Percentiles rank a stretch among this genome's conserved stretches.
Evolutionary conservation across 92 coral and sea anemone genomes (phyloP).

Genomic region (Zoanthus solanderi): DNA sequence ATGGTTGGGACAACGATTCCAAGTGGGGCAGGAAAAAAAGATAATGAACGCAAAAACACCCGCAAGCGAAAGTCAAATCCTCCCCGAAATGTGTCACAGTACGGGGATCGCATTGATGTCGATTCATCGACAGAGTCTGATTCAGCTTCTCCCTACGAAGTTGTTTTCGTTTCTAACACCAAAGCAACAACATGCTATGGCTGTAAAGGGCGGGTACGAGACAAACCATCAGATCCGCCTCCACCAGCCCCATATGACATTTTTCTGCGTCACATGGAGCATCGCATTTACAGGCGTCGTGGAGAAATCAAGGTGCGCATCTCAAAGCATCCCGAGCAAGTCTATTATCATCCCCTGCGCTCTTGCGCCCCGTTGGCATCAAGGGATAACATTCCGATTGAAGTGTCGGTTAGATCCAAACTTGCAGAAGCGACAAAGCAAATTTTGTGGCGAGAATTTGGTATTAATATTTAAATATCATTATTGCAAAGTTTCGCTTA

Average conservation of each 20-base stretch:
- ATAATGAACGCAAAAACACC: slow-evolving; percentile 27
- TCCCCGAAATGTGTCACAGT: slow-evolving; percentile 51
- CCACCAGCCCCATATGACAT: slow-evolving; percentile 73
- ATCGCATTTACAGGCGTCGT: slow-evolving; percentile 52
- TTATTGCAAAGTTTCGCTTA: slow-evolving; percentile 18
- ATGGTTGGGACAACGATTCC: slow-evolving; percentile 57
- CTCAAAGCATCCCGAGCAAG: slow-evolving; percentile 42
- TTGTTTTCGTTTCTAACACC: slow-evolving; percentile 51
- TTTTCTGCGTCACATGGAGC: slow-evolving; percentile 57
- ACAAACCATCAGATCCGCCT: slow-evolving; percentile 58
- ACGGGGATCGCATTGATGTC: slow-evolving; percentile 44
- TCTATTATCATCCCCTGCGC: slow-evolving; percentile 67
- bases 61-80: slow-evolving; percentile 41
- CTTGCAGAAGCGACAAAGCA: slow-evolving; percentile 33
- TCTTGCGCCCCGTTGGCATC: slow-evolving; percentile 50
- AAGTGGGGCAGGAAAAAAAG: slow-evolving; percentile 44
- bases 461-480: slow-evolving; percentile 31
- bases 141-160: slow-evolving; percentile 49
- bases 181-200: slow-evolving; percentile 3
- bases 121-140: slow-evolving; percentile 40
- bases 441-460: slow-evolving; percentile 58
- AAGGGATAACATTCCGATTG: slow-evolving; percentile 30
- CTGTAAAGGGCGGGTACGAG: slow-evolving; percentile 53
- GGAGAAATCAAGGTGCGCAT: slow-evolving; percentile 64
- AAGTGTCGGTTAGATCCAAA: background rate